Evolutionary conservation across 2,888 invertebrate species (phyloP).

Genomic region (Hipparchia semele): DNA sequence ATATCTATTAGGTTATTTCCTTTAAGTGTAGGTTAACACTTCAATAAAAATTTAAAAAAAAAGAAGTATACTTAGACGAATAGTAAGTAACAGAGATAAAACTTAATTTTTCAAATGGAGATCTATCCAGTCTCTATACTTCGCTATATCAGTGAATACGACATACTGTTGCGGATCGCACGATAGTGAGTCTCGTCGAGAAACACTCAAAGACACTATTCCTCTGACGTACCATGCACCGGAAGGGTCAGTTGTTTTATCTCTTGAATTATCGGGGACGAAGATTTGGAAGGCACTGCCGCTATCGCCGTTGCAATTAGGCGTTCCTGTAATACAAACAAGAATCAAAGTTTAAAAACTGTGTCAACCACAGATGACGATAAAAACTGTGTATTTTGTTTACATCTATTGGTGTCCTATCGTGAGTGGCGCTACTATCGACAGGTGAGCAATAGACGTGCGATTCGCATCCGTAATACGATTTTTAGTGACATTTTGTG

Average conservation of each 20-base stretch:
- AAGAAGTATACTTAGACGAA: not conserved
- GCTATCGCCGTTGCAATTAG: constrained; percentile 31
- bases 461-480: too few relatives aligned
- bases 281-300: constrained; percentile 32
- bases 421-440: too few relatives aligned
- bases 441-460: too few relatives aligned
- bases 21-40: too few relatives aligned
- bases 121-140: constrained; percentile 31
- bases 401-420: too few relatives aligned
- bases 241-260: not conserved
- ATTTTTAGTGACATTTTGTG: too few relatives aligned
- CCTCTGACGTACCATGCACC: constrained; percentile 34
- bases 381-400: too few relatives aligned
- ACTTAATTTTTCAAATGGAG: constrained; percentile 34
- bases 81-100: not conserved
- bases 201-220: constrained; percentile 26
- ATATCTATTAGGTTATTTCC: too few relatives aligned
- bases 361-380: too few relatives aligned
- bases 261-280: constrained; percentile 22
- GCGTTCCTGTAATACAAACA: constrained; percentile 14
- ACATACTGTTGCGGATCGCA: constrained; percentile 29
- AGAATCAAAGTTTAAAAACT: not conserved
- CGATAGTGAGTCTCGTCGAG: constrained; percentile 22
- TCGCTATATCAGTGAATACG: constrained; percentile 47
- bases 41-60: too few relatives aligned